Conservation (phyloP, 2,888 invertebrate genomes). For the Villa cingulata region DNA sequence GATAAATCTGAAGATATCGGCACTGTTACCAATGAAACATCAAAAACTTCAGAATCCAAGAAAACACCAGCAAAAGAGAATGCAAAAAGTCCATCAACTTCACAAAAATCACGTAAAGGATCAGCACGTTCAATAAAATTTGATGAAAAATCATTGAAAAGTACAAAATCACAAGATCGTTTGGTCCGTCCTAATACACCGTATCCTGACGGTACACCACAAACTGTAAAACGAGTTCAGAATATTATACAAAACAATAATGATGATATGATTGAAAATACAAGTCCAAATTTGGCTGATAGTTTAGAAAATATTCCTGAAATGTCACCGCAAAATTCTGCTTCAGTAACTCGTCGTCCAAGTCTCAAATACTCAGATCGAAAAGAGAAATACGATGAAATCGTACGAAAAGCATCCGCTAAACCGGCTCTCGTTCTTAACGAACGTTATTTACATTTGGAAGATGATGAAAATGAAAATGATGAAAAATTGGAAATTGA, state of each 20-base stretch:
- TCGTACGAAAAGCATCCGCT: slow-evolving; percentile 2
- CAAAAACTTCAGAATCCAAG: no score
- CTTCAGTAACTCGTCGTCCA: not conserved
- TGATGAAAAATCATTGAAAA: slow-evolving; percentile 14
- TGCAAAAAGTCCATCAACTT: slow-evolving; percentile 17
- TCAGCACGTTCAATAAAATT: slow-evolving; percentile 20
- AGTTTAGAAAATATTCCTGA: slow-evolving; percentile 26
- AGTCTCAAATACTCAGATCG: slow-evolving; percentile 7
- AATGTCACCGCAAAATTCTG: not conserved
- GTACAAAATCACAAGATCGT: slow-evolving; percentile 17
- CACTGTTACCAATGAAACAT: not conserved
- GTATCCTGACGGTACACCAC: slow-evolving; percentile 27
- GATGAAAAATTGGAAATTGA: slow-evolving; percentile 31
- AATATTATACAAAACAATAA: not conserved
- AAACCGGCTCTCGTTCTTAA: not conserved
- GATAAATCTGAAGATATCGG: not conserved
- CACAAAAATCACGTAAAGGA: slow-evolving; percentile 16
- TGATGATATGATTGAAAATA: slow-evolving; percentile 24
- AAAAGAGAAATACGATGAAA: slow-evolving; percentile 3
- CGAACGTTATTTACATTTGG: slow-evolving; percentile 1
- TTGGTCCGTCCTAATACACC: slow-evolving; percentile 28
- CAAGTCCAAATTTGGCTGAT: slow-evolving; percentile 24
- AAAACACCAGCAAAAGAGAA: not conserved
- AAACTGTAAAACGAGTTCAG: slow-evolving; percentile 18
- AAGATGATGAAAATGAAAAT: slow-evolving; percentile 23